A percentile compares a stretch with the other conserved stretches of the same genome.
phyloP scores from a whole-genome alignment of 2,888 invertebrate species.

The Phyllotreta cruciferae region DNA sequence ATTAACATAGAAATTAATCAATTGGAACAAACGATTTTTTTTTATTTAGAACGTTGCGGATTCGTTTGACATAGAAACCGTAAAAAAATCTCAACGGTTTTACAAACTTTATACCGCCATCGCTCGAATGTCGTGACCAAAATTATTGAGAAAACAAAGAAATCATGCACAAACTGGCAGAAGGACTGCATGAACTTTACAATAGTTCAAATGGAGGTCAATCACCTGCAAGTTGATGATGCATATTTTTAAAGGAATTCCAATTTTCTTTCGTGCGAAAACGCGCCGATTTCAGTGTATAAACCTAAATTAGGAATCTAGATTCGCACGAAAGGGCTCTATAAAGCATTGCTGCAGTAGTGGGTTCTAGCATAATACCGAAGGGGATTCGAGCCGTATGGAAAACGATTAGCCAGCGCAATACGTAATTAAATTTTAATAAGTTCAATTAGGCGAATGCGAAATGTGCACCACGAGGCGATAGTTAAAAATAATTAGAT shows the following conservation, averaged over 20 bases:
- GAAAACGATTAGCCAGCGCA: too few relatives aligned
- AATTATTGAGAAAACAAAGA: constrained; percentile 32
- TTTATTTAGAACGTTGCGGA: too few relatives aligned
- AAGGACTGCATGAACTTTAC: constrained; percentile 21
- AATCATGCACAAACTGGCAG: constrained; percentile 27
- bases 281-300: too few relatives aligned
- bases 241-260: constrained; percentile 21
- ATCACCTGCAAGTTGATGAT: constrained; percentile 17
- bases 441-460: too few relatives aligned
- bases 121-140: constrained; percentile 29
- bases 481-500: too few relatives aligned
- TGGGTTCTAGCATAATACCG: too few relatives aligned
- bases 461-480: too few relatives aligned
- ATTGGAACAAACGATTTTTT: too few relatives aligned
- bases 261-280: not conserved
- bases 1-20: too few relatives aligned
- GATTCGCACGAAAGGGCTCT: not conserved
- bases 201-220: constrained; percentile 33
- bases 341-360: not conserved
- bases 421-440: too few relatives aligned
- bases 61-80: constrained; percentile 1
- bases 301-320: too few relatives aligned
- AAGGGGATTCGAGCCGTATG: too few relatives aligned
- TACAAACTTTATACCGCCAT: not conserved
- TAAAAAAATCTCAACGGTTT: not conserved